Conservation (phyloP, 2,888 invertebrate species). For the Lymantria monacha region DNA sequence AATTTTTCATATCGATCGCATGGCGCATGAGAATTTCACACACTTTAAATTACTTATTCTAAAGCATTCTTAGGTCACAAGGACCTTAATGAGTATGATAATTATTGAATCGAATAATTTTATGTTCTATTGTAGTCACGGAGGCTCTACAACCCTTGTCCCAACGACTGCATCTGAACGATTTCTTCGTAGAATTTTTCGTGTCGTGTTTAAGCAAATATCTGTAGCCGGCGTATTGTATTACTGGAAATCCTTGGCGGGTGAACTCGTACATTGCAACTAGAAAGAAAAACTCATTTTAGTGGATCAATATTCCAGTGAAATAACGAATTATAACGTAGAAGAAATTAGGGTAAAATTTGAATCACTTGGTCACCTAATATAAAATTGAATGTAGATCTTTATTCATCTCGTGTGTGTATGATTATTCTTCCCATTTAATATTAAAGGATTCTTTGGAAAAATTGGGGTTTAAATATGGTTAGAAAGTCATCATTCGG, state of each 20-base stretch:
- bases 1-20: too few relatives aligned
- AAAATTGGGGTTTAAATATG: too few relatives aligned
- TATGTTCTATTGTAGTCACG: background rate
- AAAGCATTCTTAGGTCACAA: too few relatives aligned
- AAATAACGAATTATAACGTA: background rate
- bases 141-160: background rate
- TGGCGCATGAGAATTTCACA: too few relatives aligned
- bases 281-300: background rate
- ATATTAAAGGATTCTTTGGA: too few relatives aligned
- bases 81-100: conserved; percentile 2
- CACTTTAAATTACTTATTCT: too few relatives aligned
- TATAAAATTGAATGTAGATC: too few relatives aligned
- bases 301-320: background rate
- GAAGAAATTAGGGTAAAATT: too few relatives aligned
- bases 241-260: conserved; percentile 23
- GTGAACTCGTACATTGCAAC: conserved; percentile 21
- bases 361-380: too few relatives aligned
- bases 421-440: too few relatives aligned
- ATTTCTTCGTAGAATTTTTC: conserved; percentile 17
- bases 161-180: conserved; percentile 38
- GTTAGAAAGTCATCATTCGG: too few relatives aligned
- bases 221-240: conserved; percentile 25
- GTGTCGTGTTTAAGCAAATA: conserved; percentile 33
- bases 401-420: too few relatives aligned
- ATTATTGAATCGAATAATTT: conserved; percentile 3